Base-by-base conservation (phyloP, 2,113 vertebrate species). In the Sturnira hondurensis region DNA sequence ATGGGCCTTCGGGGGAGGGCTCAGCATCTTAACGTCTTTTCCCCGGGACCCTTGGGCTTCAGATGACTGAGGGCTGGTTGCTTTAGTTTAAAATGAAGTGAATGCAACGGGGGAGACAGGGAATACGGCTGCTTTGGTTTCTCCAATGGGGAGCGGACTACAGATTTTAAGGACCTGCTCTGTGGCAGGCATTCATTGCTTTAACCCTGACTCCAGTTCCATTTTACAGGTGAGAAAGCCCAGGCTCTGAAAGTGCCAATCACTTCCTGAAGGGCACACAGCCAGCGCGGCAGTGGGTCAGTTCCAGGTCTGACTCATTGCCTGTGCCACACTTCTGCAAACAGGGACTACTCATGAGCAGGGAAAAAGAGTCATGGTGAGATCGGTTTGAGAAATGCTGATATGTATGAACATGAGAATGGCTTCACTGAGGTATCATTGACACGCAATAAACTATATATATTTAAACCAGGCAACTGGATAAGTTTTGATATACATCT, bases 1-100 rank as follows among this genome's bases (percentile, higher is more conserved):
- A 97, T 98, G 97, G 95, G 92, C 71, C 86, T n/a, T 12, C 36
- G 10, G 80, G 91, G 85, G 45, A 38, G 47, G 0, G 33, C 91
- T 38, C 2, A 31, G 73, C 68, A 4, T 82, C 73, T 83, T 86
- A 16, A 5, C 22, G 15, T 88, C 74, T 36, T 56, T 87, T 20
- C 92, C 83, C 47, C 1, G 4, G 36, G 61, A 76, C 92, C 89
- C 89, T 47, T 82, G 89, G 77, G 61, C 41, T 45, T 52, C 3
- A 71, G 82, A 52, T 24, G 86, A 45, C 56, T n/a, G 54, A 19
- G 14, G 2, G 45, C 36, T 65, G 43, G 56, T 71, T 83, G 74
- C 77, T 33, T 70, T 33, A 50, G 92, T 91, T 88, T 45, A 89
- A 78, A 93, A 68, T 86, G 82, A 74, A 95, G 82, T 28, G 1